Evolutionary conservation across 2,113 vertebrate genomes (phyloP).

Genomic region (Enhydra lutris): DNA sequence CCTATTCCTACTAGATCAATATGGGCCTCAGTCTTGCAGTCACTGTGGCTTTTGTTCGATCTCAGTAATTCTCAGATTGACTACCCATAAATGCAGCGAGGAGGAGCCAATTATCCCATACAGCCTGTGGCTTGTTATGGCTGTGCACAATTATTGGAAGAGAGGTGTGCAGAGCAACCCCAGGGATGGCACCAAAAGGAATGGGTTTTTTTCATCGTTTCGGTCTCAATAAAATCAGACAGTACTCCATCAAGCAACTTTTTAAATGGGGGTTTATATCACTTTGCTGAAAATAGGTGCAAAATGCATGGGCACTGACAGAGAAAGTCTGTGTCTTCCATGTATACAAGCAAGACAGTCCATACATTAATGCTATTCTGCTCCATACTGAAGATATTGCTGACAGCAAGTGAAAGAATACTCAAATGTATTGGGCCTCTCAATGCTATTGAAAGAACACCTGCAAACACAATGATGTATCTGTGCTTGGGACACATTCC

Average conservation of each 20-base stretch:
- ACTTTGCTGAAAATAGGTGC: slow-evolving; percentile 1
- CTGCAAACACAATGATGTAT: neutral
- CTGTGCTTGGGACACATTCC: neutral
- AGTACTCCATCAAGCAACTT: slow-evolving; percentile 26
- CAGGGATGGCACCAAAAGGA: neutral
- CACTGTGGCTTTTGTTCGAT: slow-evolving; percentile 39
- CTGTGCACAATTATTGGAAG: slow-evolving; percentile 38
- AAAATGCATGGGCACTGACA: neutral
- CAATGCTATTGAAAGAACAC: neutral
- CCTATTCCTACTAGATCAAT: slow-evolving; percentile 47
- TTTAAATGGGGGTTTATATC: slow-evolving; percentile 34
- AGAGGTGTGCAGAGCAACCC: neutral
- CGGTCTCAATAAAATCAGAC: slow-evolving; percentile 46
- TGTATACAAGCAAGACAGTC: neutral
- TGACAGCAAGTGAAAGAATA: neutral
- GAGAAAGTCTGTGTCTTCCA: neutral
- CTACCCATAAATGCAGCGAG: slow-evolving; percentile 33
- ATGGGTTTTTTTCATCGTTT: slow-evolving; percentile 34
- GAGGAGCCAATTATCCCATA: slow-evolving; percentile 31
- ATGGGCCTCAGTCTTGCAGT: slow-evolving; percentile 32
- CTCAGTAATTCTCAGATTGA: slow-evolving; percentile 65
- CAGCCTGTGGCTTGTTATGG: slow-evolving; percentile 12
- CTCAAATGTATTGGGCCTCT: neutral
- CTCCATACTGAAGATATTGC: neutral
- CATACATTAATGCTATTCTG: neutral